These are phyloP conservation scores for Apoderus coryli DNA, from an alignment of 2,888 invertebrate species.

Conservation along the genomic window DNA sequence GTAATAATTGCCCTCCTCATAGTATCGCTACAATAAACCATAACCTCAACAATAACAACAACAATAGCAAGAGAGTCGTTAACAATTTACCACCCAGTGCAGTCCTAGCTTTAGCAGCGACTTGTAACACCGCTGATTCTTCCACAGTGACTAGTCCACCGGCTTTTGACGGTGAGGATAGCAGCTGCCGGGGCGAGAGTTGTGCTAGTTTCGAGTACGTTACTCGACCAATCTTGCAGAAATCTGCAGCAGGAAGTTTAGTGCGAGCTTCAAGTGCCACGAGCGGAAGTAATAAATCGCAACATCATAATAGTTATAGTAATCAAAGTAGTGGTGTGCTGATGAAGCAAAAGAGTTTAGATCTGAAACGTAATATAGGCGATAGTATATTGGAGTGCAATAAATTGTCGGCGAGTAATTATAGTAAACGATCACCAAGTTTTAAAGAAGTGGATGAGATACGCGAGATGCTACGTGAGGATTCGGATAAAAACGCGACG, in stretches of 20 bases:
- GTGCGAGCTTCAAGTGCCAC: slow-evolving; percentile 27
- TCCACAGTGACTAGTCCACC: slow-evolving; percentile 37
- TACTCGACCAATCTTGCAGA: slow-evolving; percentile 31
- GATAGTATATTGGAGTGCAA: slow-evolving; percentile 32
- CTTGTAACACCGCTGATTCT: slow-evolving; percentile 35
- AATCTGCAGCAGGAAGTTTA: slow-evolving; percentile 24
- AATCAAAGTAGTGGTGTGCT: too few species aligned
- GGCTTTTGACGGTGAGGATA: slow-evolving; percentile 46
- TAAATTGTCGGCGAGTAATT: slow-evolving; percentile 28
- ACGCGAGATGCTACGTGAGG: slow-evolving; percentile 25
- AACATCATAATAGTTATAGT: too few species aligned
- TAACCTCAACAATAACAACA: slow-evolving; percentile 24
- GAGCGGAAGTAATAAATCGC: slow-evolving; percentile 20
- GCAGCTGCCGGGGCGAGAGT: slow-evolving; percentile 45
- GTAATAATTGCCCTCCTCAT: too few species aligned
- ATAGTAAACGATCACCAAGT: slow-evolving; percentile 32
- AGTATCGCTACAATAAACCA: too few species aligned
- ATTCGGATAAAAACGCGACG: slow-evolving; percentile 35
- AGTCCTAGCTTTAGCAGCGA: slow-evolving; percentile 36
- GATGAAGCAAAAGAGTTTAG: slow-evolving; percentile 26
- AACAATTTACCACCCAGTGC: slow-evolving; percentile 41
- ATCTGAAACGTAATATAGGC: slow-evolving; percentile 29
- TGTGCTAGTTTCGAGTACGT: slow-evolving; percentile 49
- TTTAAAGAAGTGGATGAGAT: slow-evolving; percentile 34
- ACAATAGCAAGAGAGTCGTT: slow-evolving; percentile 23